phyloP scores from a whole-genome alignment of 2,797 vertebrate species.

The Sebastes steindachneri region DNA sequence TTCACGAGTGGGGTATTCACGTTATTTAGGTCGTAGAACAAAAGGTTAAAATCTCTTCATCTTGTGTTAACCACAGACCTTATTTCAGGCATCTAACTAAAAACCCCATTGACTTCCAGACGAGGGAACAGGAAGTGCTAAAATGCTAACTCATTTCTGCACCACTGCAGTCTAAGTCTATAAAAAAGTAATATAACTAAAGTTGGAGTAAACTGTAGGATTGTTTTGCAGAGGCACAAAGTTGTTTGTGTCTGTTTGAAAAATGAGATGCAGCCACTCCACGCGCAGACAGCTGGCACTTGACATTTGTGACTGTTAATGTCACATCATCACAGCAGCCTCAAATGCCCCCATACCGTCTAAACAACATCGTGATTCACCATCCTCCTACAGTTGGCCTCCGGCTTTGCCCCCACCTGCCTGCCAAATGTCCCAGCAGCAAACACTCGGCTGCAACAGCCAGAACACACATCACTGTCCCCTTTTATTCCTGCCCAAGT shows the following conservation, averaged over 20 bases:
- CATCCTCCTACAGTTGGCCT: slow-evolving; percentile 41
- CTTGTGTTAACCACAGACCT: no score
- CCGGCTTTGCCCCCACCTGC: slow-evolving; percentile 40
- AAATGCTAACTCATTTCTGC: no score
- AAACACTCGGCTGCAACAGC: slow-evolving; percentile 11
- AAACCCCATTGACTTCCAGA: no score
- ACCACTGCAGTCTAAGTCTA: neutral
- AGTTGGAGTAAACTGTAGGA: neutral
- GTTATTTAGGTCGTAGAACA: no score
- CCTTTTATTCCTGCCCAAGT: neutral
- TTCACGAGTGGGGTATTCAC: no score
- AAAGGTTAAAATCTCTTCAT: no score
- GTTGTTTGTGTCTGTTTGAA: slow-evolving; percentile 18
- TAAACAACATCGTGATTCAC: slow-evolving; percentile 59
- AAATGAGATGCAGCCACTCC: slow-evolving; percentile 16
- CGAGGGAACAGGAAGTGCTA: no score
- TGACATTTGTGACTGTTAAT: slow-evolving; percentile 65
- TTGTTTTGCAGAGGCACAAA: neutral
- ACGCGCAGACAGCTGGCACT: slow-evolving; percentile 53
- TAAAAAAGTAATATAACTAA: neutral
- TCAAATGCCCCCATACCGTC: slow-evolving; percentile 23
- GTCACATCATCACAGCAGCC: slow-evolving; percentile 41
- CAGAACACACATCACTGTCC: slow-evolving; percentile 1
- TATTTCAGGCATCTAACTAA: no score
- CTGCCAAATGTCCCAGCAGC: slow-evolving; percentile 53